Evolutionary conservation across 2,888 invertebrate genomes (phyloP), one percentile per base, ranked within the genome.

Genomic region (Hirtodrosophila duncani): DNA sequence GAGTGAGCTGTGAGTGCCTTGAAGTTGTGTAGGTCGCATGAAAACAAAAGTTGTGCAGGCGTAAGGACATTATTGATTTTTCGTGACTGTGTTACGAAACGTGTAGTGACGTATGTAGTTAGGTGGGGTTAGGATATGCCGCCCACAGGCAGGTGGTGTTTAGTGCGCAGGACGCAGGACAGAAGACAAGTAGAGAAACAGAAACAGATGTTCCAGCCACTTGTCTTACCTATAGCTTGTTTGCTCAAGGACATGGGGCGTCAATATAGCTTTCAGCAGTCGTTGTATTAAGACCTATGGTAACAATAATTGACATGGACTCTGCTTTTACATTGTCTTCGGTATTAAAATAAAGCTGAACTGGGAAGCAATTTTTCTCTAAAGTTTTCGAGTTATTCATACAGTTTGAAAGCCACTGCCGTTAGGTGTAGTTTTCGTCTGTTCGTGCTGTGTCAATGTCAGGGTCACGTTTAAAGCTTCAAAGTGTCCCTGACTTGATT

Each of bases 31-130:
- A 58, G 61, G 58, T 63, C 56, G 46, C 27, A 59, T 61, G 63
- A 68, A 78, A 75, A 68, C 68, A 81, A 68, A 63, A 77, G 57
- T 67, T 14, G 9, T 8, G 18, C 27, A 31, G n/a, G 13, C 14
- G 24, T 20, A 48, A 56, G 56, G 41, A 57, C 38, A 17, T n/a
- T 63, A 63, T 63, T 49, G 62, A 63, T 63, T 57, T 63, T 62
- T 62, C 43, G 44, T 21, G 20, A 21, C n/a, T 31, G n/a, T 46
- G 39, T 63, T 63, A 63, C 39, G 63, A 63, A 63, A 63, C 63
- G n/a, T 23, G 3, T 36, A 33, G 37, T 37, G 31, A 30, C 24
- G 6, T 33, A 18, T 16, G 31, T 6, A 6, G 18, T n/a, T 9
- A 24, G 16, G 30, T 14, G 9, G 9, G 9, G 21, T 23, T 11